Percentiles rank a stretch among this genome's conserved stretches.
Evolutionary conservation across 2,113 vertebrate species (phyloP).

Genomic region (Labeo catla): DNA sequence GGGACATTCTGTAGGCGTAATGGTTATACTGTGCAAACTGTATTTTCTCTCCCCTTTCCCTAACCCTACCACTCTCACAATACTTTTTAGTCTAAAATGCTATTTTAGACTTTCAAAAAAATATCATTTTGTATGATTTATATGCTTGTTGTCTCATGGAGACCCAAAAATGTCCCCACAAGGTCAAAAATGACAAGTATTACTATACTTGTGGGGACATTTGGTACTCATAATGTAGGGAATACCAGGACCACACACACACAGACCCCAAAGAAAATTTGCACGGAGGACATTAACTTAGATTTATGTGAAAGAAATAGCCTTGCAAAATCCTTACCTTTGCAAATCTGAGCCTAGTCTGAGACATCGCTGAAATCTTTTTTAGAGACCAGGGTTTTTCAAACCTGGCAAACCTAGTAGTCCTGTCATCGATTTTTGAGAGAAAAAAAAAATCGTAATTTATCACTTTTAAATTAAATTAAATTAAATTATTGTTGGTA

Average conservation of each 20-base stretch:
- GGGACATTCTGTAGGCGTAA: not conserved
- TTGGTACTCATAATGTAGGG: too few species aligned
- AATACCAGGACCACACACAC: not conserved
- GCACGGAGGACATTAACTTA: not conserved
- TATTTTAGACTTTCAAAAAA: not conserved
- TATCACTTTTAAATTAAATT: not conserved
- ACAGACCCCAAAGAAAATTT: constrained; percentile 8
- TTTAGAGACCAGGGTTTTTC: not conserved
- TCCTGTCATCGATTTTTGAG: too few species aligned
- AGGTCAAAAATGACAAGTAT: not conserved
- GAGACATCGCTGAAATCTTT: not conserved
- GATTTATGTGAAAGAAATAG: not conserved
- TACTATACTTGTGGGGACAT: not conserved
- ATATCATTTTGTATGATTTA: not conserved
- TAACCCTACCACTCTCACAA: not conserved
- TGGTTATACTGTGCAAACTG: not conserved
- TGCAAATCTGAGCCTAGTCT: not conserved
- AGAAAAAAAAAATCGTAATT: not conserved
- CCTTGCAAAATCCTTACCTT: not conserved
- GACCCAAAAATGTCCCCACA: not conserved
- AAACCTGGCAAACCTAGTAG: not conserved
- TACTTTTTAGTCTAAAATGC: not conserved
- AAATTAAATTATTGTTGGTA: not conserved
- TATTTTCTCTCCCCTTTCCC: not conserved
- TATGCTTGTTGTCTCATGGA: not conserved